Conservation (phyloP, 2,888 invertebrate genomes). For the Caenorhabditis doughertyi region DNA sequence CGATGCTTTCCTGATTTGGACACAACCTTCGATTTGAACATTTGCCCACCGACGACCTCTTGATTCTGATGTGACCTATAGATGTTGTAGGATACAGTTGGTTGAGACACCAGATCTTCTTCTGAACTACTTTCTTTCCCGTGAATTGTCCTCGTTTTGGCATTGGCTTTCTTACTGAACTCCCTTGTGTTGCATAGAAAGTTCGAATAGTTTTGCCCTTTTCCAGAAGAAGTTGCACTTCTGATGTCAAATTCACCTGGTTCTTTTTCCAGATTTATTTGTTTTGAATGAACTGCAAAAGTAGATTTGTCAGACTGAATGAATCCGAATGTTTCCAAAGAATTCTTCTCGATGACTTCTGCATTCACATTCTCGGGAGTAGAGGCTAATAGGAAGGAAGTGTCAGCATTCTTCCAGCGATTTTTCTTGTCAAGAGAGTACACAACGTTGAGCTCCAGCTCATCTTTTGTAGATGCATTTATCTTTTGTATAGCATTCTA, state of each 20-base stretch:
- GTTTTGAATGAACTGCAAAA: constrained; percentile 20
- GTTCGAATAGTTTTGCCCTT: constrained; percentile 40
- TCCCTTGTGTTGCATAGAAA: constrained; percentile 18
- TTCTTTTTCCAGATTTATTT: neutral
- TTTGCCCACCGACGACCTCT: constrained; percentile 28
- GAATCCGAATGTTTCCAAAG: constrained; percentile 7
- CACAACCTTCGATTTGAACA: constrained; percentile 24
- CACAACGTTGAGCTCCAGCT: constrained; percentile 28
- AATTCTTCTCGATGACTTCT: constrained; percentile 45
- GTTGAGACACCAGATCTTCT: neutral
- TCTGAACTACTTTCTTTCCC: neutral
- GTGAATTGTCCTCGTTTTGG: neutral
- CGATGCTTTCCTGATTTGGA: constrained; percentile 34
- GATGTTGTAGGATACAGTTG: constrained; percentile 45
- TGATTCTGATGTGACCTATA: constrained; percentile 32
- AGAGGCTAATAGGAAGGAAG: neutral
- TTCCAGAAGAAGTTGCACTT: constrained; percentile 45
- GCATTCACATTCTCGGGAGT: constrained; percentile 33
- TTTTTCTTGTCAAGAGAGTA: constrained; percentile 50
- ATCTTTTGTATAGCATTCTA: constrained; percentile 24
- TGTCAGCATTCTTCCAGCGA: constrained; percentile 31
- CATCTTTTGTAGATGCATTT: constrained; percentile 15
- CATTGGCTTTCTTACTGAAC: constrained; percentile 37
- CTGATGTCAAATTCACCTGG: constrained; percentile 37
- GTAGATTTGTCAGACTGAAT: neutral